phyloP scores from a whole-genome alignment of 2,797 vertebrate species.

The Uromys caudimaculatus region DNA sequence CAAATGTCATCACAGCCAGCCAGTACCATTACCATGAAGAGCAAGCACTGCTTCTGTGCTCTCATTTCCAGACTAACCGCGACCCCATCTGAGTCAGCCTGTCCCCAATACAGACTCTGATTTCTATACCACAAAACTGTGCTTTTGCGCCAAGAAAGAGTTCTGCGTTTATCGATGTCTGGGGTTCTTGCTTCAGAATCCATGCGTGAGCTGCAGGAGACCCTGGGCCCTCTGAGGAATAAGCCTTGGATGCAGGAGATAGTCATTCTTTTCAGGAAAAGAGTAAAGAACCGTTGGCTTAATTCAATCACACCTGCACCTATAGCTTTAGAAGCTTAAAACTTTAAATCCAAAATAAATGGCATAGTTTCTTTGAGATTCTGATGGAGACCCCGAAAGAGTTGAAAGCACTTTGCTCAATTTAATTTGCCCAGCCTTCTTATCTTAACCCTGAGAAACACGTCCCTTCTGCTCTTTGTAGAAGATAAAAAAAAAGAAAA shows the following conservation, averaged over 20 bases:
- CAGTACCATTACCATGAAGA: neutral
- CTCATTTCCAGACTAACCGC: slow-evolving; percentile 9
- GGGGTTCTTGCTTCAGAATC: slow-evolving; percentile 48
- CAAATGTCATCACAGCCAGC: neutral
- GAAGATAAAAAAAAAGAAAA: neutral
- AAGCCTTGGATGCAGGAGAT: neutral
- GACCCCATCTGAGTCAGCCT: slow-evolving; percentile 47
- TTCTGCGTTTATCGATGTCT: slow-evolving; percentile 9
- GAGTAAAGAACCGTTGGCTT: slow-evolving; percentile 38
- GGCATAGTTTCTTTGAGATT: slow-evolving; percentile 53
- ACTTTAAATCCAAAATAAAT: slow-evolving; percentile 42
- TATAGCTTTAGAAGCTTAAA: slow-evolving; percentile 62
- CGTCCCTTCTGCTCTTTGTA: slow-evolving; percentile 2
- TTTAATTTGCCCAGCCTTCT: slow-evolving; percentile 47
- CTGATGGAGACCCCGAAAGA: slow-evolving; percentile 30
- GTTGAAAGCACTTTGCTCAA: slow-evolving; percentile 6
- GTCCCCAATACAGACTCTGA: neutral
- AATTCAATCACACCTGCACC: slow-evolving; percentile 46
- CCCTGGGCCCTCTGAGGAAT: neutral
- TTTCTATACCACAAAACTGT: slow-evolving; percentile 27
- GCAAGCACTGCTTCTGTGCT: slow-evolving; percentile 15
- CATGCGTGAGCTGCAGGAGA: neutral
- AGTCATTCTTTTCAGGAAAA: slow-evolving; percentile 52
- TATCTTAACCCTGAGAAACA: neutral
- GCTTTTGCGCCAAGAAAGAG: slow-evolving; percentile 31